Conservation (phyloP, 2,888 invertebrate genomes). For the Phengaris arion region DNA sequence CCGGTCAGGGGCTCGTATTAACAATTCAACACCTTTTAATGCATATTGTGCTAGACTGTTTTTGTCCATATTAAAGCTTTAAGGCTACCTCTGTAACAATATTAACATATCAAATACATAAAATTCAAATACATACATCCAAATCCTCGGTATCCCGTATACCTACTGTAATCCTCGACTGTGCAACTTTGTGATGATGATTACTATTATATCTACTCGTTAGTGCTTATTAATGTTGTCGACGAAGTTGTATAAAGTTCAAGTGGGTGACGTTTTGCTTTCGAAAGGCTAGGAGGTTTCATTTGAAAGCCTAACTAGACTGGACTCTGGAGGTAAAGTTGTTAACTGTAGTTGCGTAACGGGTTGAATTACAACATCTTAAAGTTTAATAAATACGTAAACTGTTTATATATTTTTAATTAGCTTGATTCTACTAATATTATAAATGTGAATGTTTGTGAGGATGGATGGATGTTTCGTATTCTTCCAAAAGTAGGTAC, state of each 20-base stretch:
- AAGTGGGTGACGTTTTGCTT: neutral
- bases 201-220: neutral
- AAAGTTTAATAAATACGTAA: no score
- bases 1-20: neutral
- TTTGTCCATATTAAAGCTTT: no score
- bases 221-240: neutral
- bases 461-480: no score
- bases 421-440: no score
- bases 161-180: neutral
- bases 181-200: neutral
- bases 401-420: no score
- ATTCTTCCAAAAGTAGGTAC: no score
- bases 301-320: neutral
- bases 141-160: neutral
- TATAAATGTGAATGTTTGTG: no score
- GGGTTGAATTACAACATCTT: neutral
- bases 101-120: neutral
- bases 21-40: conserved; percentile 10
- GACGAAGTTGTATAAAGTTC: neutral
- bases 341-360: neutral
- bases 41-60: neutral
- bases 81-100: no score
- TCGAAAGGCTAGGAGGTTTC: neutral
- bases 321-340: no score
- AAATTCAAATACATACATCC: no score